Base-by-base conservation (phyloP, 2,797 vertebrate species). In the Pristis pectinata region DNA sequence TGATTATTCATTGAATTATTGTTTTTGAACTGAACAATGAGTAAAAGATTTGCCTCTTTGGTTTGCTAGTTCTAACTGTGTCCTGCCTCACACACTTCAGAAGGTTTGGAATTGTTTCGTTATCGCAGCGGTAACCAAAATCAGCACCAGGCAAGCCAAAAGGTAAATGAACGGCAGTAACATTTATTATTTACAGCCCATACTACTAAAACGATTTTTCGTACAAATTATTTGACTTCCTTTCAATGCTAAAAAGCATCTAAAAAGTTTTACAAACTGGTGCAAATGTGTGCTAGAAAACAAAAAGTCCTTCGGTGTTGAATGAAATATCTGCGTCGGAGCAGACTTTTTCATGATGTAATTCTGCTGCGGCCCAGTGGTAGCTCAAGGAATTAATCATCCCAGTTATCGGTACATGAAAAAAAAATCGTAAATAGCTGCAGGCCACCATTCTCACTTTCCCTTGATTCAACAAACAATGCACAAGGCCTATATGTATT, bases 301-400 rank as follows among this genome's bases (percentile, higher is more conserved):
- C 70, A 94, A 49, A 76, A 76, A 49, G 61, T 72, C 70, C 92
- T 67, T 37, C 37, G 7, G 24, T 53, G 22, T 74, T 74, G 64
- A 93, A 53, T 44, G 37, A 34, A 72, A 93, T n/a, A 49, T 24
- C 41, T 94, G 70, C 72, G 44, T 53, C n/a, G 44, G 30, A 74
- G 92, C 13, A 30, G 67, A 74, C 41, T 72, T 44, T 93, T 94
- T 94, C 92, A 93, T 15, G 95, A 95, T 95, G 95, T 95, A 95
- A 95, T 96, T 95, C 95, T 95, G 95, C 95, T 96, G 95, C 96
- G 96, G 95, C 93, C 94, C 94, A 95, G 94, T 49, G 95, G 95
- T 37, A 67, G 91, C 79, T 79, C 37, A n/a, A 56, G 94, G 94
- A 95, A 95, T 87, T 95, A 94, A 94, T 94, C 92, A 94, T 44